phyloP scores from a whole-genome alignment of 2,113 vertebrate genomes.

The Lophochroa leadbeateri region DNA sequence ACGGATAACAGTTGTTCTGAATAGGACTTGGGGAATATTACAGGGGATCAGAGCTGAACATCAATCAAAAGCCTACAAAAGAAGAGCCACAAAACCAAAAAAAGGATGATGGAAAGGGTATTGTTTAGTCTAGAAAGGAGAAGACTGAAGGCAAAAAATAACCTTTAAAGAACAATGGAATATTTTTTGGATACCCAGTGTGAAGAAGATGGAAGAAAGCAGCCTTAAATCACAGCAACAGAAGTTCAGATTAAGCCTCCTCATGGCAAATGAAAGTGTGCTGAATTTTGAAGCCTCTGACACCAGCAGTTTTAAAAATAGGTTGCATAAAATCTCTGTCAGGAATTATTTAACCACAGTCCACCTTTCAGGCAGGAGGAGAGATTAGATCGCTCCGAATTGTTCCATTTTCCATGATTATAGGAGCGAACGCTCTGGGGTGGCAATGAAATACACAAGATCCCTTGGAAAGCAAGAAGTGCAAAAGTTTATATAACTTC shows the following conservation, averaged over 20 bases:
- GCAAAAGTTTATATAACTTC: neutral
- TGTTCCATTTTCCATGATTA: neutral
- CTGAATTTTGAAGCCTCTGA: neutral
- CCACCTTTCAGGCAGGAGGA: neutral
- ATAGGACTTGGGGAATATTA: neutral
- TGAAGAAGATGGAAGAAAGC: neutral
- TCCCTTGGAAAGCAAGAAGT: neutral
- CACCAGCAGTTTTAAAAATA: neutral
- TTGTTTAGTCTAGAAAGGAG: neutral
- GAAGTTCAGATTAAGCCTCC: neutral
- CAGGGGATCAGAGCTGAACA: constrained; percentile 23
- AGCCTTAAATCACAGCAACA: neutral
- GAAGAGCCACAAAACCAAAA: neutral
- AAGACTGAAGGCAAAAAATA: neutral
- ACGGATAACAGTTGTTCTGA: neutral
- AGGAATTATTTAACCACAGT: neutral
- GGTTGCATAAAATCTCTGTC: neutral
- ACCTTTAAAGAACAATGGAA: neutral
- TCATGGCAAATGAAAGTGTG: neutral
- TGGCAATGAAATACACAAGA: neutral
- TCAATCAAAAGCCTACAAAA: neutral
- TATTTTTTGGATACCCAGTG: neutral
- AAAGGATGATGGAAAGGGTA: neutral
- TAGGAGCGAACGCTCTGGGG: neutral
- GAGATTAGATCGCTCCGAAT: neutral